A percentile compares a stretch with the other conserved stretches of the same genome.
Evolutionary conservation across 2,797 vertebrate genomes (phyloP).

Genomic region (Antrozous pallidus): DNA sequence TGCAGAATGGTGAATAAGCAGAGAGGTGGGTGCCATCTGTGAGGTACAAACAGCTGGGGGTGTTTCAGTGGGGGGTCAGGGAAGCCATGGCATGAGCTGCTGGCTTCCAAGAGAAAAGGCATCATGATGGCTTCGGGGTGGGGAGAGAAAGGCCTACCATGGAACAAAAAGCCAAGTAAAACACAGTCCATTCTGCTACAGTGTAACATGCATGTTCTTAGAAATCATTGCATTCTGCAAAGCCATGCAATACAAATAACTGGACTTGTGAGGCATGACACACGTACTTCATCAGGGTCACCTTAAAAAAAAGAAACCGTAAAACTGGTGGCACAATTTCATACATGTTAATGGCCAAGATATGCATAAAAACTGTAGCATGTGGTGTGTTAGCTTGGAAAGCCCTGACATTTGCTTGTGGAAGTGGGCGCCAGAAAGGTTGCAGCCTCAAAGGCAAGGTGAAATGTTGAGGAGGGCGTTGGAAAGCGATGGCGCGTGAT

Average conservation of each 20-base stretch:
- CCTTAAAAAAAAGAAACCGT: not conserved
- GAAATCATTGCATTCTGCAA: not conserved
- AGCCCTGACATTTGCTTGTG: not conserved
- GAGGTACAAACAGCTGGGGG: accelerated
- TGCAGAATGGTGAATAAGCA: no score
- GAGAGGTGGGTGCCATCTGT: not conserved
- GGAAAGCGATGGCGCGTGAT: not conserved
- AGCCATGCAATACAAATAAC: not conserved
- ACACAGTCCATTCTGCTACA: not conserved
- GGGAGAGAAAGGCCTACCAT: not conserved
- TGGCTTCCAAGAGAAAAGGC: not conserved
- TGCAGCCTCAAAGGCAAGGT: not conserved
- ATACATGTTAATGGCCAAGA: not conserved
- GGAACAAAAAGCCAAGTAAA: not conserved
- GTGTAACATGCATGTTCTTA: not conserved
- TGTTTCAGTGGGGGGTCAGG: not conserved
- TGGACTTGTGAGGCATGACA: not conserved
- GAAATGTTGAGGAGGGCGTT: not conserved
- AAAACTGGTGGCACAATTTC: not conserved
- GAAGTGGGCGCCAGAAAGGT: no score
- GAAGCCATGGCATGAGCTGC: not conserved
- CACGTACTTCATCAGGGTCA: not conserved
- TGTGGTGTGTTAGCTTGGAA: not conserved
- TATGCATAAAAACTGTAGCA: not conserved
- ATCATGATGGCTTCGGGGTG: not conserved